Conservation (phyloP, 2,797 vertebrate genomes). For the Dallia pectoralis region DNA sequence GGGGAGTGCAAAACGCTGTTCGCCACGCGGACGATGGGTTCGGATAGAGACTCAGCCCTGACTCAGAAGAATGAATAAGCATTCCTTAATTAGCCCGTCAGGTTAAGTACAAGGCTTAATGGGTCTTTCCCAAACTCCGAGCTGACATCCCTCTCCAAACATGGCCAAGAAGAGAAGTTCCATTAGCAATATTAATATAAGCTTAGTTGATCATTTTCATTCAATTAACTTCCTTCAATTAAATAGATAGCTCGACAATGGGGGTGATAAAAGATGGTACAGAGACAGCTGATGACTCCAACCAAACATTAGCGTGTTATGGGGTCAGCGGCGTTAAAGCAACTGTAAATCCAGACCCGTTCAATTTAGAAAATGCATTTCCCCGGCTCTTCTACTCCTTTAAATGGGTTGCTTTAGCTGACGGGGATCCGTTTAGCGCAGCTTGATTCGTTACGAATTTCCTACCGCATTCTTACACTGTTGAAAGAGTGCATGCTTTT, state of each 20-base stretch:
- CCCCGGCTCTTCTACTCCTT: constrained; percentile 86
- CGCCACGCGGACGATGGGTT: constrained; percentile 80
- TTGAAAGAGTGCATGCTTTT: constrained; percentile 46
- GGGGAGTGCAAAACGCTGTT: constrained; percentile 95
- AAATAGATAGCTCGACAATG: constrained; percentile 99
- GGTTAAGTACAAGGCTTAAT: constrained; percentile 99
- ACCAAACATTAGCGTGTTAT: constrained; percentile 94
- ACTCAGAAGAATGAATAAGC: constrained; percentile 94
- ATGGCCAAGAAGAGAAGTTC: constrained; percentile 98
- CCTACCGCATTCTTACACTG: constrained; percentile 46
- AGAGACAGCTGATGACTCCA: constrained; percentile 93
- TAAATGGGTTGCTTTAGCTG: constrained; percentile 96
- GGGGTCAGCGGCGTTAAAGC: constrained; percentile 87
- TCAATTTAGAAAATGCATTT: constrained; percentile 99
- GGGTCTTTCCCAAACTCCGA: constrained; percentile 97
- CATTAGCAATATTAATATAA: constrained; percentile 99
- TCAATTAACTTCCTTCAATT: constrained; percentile 99
- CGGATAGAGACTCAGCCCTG: constrained; percentile 79
- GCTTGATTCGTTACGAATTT: constrained; percentile 71
- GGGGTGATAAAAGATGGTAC: constrained; percentile 95
- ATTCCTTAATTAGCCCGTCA: constrained; percentile 99
- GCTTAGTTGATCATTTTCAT: constrained; percentile 99
- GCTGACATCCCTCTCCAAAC: constrained; percentile 98
- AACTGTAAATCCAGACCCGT: constrained; percentile 97
- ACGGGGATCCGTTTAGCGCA: constrained; percentile 84